phyloP scores from a whole-genome alignment of 2,888 invertebrate genomes.

The Athalia rosae region DNA sequence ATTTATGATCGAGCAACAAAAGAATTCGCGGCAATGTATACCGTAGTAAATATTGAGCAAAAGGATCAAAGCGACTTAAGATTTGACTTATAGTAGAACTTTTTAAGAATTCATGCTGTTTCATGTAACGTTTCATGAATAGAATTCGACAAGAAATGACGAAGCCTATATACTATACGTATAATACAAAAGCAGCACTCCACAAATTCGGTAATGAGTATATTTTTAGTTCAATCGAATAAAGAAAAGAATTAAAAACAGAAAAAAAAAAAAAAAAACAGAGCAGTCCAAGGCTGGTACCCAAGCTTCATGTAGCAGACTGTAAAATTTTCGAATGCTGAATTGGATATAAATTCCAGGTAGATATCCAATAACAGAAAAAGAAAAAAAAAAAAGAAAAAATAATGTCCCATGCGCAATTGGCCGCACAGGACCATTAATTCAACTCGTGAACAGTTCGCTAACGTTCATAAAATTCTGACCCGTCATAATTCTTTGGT shows the following conservation, averaged over 20 bases:
- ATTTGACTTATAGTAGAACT: slow-evolving; percentile 8
- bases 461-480: slow-evolving; percentile 36
- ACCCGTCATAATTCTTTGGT: slow-evolving; percentile 26
- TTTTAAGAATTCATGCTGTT: neutral
- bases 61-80: neutral
- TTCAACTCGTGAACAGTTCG: slow-evolving; percentile 23
- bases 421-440: slow-evolving; percentile 6
- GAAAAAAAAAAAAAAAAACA: too few relatives aligned
- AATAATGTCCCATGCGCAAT: slow-evolving; percentile 2
- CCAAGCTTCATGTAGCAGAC: neutral
- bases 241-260: neutral
- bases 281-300: neutral
- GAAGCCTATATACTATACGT: neutral
- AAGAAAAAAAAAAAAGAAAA: neutral
- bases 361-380: slow-evolving; percentile 13
- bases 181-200: neutral
- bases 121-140: neutral
- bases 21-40: slow-evolving; percentile 2
- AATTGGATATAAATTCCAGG: slow-evolving; percentile 28
- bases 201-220: neutral
- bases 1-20: slow-evolving; percentile 23
- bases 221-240: slow-evolving; percentile 2
- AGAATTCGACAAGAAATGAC: neutral
- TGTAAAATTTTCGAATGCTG: slow-evolving; percentile 6
- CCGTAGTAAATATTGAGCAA: neutral